Evolutionary conservation across 2,888 invertebrate species (phyloP).

Genomic region (Thysanoteuthis rhombus): DNA sequence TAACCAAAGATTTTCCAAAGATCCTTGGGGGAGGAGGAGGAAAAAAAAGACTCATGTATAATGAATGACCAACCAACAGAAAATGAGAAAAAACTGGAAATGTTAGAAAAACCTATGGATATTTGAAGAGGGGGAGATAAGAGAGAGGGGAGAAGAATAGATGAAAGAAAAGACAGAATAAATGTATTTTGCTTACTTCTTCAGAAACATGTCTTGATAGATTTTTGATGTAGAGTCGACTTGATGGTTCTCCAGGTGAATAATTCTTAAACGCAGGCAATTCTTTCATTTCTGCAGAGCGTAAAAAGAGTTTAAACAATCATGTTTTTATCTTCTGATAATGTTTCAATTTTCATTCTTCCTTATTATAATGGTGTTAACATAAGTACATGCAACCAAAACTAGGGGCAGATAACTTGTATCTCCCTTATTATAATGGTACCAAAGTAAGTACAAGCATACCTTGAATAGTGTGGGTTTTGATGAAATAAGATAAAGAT

Average conservation of each 20-base stretch:
- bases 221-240: conserved; percentile 92
- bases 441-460: no score
- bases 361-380: no score
- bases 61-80: background rate
- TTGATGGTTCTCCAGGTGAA: conserved; percentile 81
- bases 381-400: no score
- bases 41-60: background rate
- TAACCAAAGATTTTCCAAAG: conserved; percentile 80
- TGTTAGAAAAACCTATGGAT: background rate
- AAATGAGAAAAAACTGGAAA: background rate
- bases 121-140: no score
- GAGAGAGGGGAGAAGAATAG: no score
- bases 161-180: no score
- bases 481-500: no score
- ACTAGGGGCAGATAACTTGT: no score
- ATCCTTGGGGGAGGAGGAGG: conserved; percentile 44
- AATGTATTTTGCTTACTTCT: conserved; percentile 66
- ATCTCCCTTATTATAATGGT: no score
- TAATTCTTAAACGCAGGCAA: conserved; percentile 88
- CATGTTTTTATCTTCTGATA: no score
- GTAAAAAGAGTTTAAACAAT: background rate
- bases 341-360: no score
- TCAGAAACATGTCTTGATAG: conserved; percentile 82
- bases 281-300: conserved; percentile 69
- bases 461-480: no score